Evolutionary conservation across 2,113 vertebrate species (phyloP).

Genomic region (Riparia riparia): DNA sequence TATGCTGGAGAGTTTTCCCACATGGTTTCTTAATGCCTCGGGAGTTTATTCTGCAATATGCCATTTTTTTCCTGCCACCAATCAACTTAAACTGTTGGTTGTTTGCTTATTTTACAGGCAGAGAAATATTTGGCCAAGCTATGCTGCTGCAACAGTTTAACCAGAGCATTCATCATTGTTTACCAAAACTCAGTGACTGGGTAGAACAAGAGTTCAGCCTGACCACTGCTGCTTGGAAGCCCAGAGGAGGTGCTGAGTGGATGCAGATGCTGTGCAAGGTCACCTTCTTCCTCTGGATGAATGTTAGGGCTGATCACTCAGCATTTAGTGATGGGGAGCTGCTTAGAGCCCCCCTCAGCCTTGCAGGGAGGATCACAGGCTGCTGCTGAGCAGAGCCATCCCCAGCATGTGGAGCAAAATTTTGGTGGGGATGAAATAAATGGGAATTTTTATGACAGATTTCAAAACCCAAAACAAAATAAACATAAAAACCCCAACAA

Average conservation of each 20-base stretch:
- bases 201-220: background rate
- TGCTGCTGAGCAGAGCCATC: background rate
- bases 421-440: background rate
- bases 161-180: background rate
- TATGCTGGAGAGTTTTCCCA: background rate
- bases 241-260: background rate
- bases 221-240: background rate
- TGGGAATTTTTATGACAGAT: background rate
- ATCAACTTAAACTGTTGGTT: background rate
- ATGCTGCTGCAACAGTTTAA: background rate
- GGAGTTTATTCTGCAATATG: background rate
- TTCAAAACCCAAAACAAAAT: background rate
- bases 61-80: background rate
- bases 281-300: background rate
- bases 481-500: no score
- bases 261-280: constrained; percentile 1
- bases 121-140: background rate
- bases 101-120: constrained; percentile 9
- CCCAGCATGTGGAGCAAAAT: background rate
- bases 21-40: rapidly evolving
- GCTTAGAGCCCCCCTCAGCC: background rate
- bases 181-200: background rate
- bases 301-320: background rate
- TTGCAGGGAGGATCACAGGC: background rate
- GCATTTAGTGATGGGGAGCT: background rate